Evolutionary conservation across 2,113 vertebrate species (phyloP), one percentile per base, ranked within the genome.

Genomic region (Bolborhynchus lineola): DNA sequence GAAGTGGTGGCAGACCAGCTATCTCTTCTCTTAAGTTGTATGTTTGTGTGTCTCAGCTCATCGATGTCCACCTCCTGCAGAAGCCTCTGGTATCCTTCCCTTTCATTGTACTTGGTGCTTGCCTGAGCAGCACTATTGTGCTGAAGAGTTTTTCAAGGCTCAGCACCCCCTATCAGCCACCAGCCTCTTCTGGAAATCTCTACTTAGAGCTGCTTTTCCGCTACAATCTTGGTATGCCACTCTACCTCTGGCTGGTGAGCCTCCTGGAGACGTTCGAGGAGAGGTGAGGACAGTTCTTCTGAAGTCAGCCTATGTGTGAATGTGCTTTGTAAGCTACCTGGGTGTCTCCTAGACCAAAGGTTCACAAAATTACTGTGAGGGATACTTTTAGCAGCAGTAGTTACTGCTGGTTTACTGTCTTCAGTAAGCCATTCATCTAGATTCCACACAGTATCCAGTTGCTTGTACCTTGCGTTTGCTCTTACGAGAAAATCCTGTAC

Each of bases 31-130:
- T 74, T 70, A 70, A 42, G 2, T 9, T 70, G 7, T 39, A 1
- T 86, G 17, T 92, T 69, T 95, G 7, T 96, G 24, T 90, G 31
- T 79, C 37, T 60, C 96, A 99, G 98, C 97, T 99, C 49, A 97
- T 97, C 19, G 95, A 98, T 1, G 97, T 98, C 77, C 99, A 99
- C 96, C 97, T 99, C 96, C 95, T 99, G 85, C 97, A 97, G 88
- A 98, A 97, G 63, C 97, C 98, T 28, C 97, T 98, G 86, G 96
- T 97, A 1, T 97, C 98, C 78, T 96, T 97, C 47, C 96, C 97
- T 86, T 97, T 97, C 75, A 83, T 96, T 75, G 97, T 99, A 59
- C 98, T 99, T 21, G 98, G 98, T 63, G 94, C 97, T 52, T 99
- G 99, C 72, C 97, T 99, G 49, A 97, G 97, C 78, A 98, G 98